phyloP scores from a whole-genome alignment of 2,113 vertebrate species.

The Neogale vison region DNA sequence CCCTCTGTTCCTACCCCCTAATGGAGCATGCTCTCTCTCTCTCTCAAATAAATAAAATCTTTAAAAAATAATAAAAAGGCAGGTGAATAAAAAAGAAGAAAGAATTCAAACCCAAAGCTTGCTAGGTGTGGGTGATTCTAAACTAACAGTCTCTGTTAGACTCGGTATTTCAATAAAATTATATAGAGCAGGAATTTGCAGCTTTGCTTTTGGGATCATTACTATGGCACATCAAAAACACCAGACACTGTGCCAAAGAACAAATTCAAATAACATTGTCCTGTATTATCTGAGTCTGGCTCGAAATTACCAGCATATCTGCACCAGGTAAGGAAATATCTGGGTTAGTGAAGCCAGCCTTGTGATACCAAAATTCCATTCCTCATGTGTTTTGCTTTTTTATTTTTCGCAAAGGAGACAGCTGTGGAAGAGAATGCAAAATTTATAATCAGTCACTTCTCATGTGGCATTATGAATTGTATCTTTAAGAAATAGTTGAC shows the following conservation, averaged over 20 bases:
- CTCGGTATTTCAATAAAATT: not conserved
- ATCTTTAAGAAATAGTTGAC: not conserved
- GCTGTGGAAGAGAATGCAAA: not conserved
- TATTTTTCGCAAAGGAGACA: not conserved
- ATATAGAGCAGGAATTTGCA: not conserved
- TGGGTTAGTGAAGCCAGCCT: not conserved
- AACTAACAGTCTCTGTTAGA: not conserved
- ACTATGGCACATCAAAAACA: not conserved
- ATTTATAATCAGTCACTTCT: not conserved
- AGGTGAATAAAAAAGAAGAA: not conserved
- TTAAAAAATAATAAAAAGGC: not conserved
- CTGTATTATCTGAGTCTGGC: not conserved
- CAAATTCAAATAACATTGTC: not conserved
- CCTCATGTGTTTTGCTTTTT: not conserved
- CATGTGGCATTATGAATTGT: not conserved
- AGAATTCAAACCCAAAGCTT: not conserved
- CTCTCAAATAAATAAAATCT: not conserved
- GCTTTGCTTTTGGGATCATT: not conserved
- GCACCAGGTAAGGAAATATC: not conserved
- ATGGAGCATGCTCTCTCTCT: not conserved
- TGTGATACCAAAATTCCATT: not conserved
- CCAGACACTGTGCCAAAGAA: not conserved
- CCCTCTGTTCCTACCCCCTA: not conserved
- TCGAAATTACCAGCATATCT: not conserved
- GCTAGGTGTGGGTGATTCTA: not conserved